Conservation (phyloP, 2,888 invertebrate species). For the Pyralis farinalis region DNA sequence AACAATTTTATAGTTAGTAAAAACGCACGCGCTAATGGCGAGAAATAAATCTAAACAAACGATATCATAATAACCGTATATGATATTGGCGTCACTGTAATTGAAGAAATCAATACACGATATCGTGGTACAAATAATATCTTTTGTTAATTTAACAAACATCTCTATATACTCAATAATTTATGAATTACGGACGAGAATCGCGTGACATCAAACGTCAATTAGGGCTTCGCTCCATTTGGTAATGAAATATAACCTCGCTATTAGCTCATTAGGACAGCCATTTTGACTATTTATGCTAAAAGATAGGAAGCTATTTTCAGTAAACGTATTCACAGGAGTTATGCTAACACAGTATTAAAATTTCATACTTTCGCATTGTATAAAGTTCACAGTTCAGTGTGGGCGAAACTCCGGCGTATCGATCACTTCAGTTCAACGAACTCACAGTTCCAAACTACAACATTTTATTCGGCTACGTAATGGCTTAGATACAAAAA, state of each 20-base stretch:
- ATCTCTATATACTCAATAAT: slow-evolving; percentile 19
- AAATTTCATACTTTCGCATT: slow-evolving; percentile 27
- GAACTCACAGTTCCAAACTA: slow-evolving; percentile 22
- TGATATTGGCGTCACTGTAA: slow-evolving; percentile 19
- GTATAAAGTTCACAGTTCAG: slow-evolving; percentile 28
- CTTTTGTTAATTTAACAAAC: slow-evolving; percentile 15
- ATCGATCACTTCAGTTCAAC: slow-evolving; percentile 37
- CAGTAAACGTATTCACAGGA: slow-evolving; percentile 3
- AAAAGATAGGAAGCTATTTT: slow-evolving; percentile 7
- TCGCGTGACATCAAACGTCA: slow-evolving; percentile 23
- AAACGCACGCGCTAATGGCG: slow-evolving; percentile 7
- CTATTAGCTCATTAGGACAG: slow-evolving; percentile 31
- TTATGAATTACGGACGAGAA: slow-evolving; percentile 20
- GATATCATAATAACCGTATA: slow-evolving; percentile 14
- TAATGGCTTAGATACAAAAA: slow-evolving; percentile 29
- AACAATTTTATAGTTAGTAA: slow-evolving; percentile 16
- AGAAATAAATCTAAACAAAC: slow-evolving; percentile 7
- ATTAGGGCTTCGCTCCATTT: slow-evolving; percentile 15
- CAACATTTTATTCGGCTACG: slow-evolving; percentile 26
- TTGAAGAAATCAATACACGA: slow-evolving; percentile 10
- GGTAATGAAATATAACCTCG: slow-evolving; percentile 27
- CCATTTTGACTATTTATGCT: slow-evolving; percentile 21
- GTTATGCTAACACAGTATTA: slow-evolving; percentile 12
- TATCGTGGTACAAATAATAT: slow-evolving; percentile 10
- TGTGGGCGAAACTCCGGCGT: slow-evolving; percentile 23